Evolutionary conservation across 2,113 vertebrate genomes (phyloP), one percentile per base, ranked within the genome.

Genomic region (Junco hyemalis): DNA sequence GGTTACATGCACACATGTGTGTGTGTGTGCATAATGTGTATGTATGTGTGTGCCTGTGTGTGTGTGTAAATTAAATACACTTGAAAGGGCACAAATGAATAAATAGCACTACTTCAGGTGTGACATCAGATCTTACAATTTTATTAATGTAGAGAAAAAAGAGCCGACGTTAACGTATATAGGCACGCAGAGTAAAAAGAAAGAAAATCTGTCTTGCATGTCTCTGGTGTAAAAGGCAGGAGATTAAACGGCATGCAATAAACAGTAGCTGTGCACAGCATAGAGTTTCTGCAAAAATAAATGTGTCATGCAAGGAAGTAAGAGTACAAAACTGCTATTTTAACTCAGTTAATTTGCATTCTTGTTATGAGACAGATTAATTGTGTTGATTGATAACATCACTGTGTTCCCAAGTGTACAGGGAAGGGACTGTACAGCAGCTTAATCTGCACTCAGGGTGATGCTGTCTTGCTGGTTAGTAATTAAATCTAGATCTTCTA

Each of bases 371-470:
- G 68, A 90, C 24, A 70, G 66, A 80, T 38, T 82, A 47, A 77
- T 54, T 93, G 38, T 85, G 63, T 47, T 92, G 85, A 88, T 73
- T 81, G 68, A 91, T 81, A 95, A 86, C 26, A 90, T 70, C 56
- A 81, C 23, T 17, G 23, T 35, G 45, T 26, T 68, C 54, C 63
- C 45, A 36, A 48, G 24, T n/a, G 50, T 25, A 54, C 21, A 60
- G 28, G 19, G 22, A 69, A 90, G 14, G 29, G 35, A 81, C 31
- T 47, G 29, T 14, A 69, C 3, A 66, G 68, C n/a, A 90, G 35
- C 47, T 88, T 83, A 81, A 93, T 66, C 56, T 92, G 54, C 51
- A 74, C 63, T 76, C 31, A n/a, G 59, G n/a, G 38, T 86, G 68
- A 91, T 36, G 21, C 28, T 56, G 14, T 36, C 79, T 81, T 63